Percentiles rank a stretch among this genome's conserved stretches.
Evolutionary conservation across 2,888 invertebrate species (phyloP).

Genomic region (Dynastes grantii): DNA sequence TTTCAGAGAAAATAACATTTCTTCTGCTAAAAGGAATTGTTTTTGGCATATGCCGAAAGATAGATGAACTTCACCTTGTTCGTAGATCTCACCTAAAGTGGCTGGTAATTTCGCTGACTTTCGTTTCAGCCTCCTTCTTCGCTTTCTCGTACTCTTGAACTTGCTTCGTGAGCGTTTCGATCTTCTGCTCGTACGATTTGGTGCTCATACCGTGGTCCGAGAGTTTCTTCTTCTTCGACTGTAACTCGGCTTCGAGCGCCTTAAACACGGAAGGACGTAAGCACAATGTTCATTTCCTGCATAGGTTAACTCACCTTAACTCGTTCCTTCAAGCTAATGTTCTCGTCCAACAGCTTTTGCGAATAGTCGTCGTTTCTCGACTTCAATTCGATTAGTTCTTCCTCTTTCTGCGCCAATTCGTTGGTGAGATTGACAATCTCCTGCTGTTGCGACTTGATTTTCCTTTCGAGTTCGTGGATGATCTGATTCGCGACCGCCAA

Average conservation of each 20-base stretch:
- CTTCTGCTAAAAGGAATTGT: too few species aligned
- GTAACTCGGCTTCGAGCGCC: constrained; percentile 64
- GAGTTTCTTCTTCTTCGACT: constrained; percentile 60
- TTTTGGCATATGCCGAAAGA: too few species aligned
- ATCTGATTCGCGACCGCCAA: constrained; percentile 44
- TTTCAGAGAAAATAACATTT: too few species aligned
- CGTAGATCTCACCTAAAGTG: constrained; percentile 61
- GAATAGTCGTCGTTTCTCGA: constrained; percentile 34
- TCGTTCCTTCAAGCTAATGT: constrained; percentile 46
- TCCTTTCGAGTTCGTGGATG: constrained; percentile 58
- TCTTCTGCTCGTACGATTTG: constrained; percentile 65
- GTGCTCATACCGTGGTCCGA: constrained; percentile 40
- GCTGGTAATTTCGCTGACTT: constrained; percentile 63
- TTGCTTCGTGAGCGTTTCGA: constrained; percentile 68
- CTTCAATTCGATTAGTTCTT: constrained; percentile 51
- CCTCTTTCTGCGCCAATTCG: constrained; percentile 52
- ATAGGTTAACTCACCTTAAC: constrained; percentile 34
- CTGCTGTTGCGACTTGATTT: constrained; percentile 54
- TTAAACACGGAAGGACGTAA: constrained; percentile 39
- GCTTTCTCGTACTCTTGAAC: constrained; percentile 70
- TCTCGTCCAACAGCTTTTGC: constrained; percentile 46
- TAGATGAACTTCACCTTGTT: too few species aligned
- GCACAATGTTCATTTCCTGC: not conserved
- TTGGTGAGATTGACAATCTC: constrained; percentile 39
- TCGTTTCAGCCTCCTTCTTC: constrained; percentile 68